Evolutionary conservation across 2,113 vertebrate genomes (phyloP), one percentile per base, ranked within the genome.

Genomic region (Chaenocephalus aceratus): DNA sequence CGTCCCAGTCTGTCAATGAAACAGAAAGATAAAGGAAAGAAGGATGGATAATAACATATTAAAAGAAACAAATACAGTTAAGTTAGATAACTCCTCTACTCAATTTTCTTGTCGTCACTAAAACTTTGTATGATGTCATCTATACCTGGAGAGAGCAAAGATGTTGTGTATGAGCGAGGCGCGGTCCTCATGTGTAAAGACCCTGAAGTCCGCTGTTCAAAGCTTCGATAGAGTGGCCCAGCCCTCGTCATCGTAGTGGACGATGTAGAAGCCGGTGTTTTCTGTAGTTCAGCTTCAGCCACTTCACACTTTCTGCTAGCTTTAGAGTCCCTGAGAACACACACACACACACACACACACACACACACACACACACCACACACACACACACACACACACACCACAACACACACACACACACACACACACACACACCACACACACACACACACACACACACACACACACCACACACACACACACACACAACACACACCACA

Each of bases 221-320:
- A 34, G 96, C 95, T 0, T 86, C 54, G 75, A 86, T 94, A 3
- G 91, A 0, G 80, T 92, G 8, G 64, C 65, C 97, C 97, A 99
- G 74, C 95, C 95, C 0, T 94, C 86, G 0, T 94, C 79, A 61
- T 88, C 93, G 51, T 99, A 99, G 79, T 99, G 86, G 9, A 99
- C 97, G 18, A 99, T 86, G 76, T 98, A 99, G 92, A 97, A 99
- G 16, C 97, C 98, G 0, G 94, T 95, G 93, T 96, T 97, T 67
- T 90, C n/a, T 92, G 75, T 95, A 92, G 60, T 99, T 99, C 86
- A 99, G 91, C 92, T 99, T 99, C 83, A 99, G 77, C 98, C 98
- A 99, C 70, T 94, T 93, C 0, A 96, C 95, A 68, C 94, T 94
- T 87, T 90, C 92, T 75, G 95, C 81, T 82, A 97, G 81, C 75